A percentile compares a stretch with the other conserved stretches of the same genome.
These are phyloP conservation scores for Takifugu bimaculatus DNA, from an alignment of 2,113 vertebrate species.

Conservation along the genomic window DNA sequence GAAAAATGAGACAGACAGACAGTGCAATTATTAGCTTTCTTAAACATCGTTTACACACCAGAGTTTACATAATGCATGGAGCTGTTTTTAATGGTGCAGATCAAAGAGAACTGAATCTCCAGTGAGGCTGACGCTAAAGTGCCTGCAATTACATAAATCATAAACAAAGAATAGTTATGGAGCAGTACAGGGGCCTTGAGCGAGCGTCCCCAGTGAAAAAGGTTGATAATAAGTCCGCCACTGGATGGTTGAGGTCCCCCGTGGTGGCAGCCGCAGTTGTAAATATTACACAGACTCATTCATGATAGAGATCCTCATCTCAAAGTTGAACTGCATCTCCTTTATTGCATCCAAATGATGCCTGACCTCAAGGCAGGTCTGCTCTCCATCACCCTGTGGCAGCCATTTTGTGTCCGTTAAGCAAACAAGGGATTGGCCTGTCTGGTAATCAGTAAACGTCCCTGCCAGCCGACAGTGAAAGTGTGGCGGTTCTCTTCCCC, in stretches of 20 bases:
- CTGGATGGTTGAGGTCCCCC: slow-evolving; percentile 3
- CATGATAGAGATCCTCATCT: slow-evolving; percentile 21
- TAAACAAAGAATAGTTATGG: slow-evolving; percentile 45
- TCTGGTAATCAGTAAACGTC: slow-evolving; percentile 34
- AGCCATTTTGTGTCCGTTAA: slow-evolving; percentile 46
- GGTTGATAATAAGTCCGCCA: slow-evolving; percentile 20
- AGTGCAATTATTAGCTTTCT: slow-evolving; percentile 64
- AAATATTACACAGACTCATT: slow-evolving; percentile 39
- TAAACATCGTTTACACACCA: slow-evolving; percentile 63
- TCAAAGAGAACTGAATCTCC: slow-evolving; percentile 54
- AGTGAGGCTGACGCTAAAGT: slow-evolving; percentile 48
- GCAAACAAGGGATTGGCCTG: slow-evolving; percentile 45
- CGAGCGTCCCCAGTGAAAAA: slow-evolving; percentile 26
- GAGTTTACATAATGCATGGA: slow-evolving; percentile 52
- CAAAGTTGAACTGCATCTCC: slow-evolving; percentile 29
- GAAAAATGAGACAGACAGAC: slow-evolving; percentile 59
- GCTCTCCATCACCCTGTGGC: slow-evolving; percentile 33
- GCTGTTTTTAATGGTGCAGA: slow-evolving; percentile 57
- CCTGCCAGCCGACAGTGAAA: slow-evolving; percentile 19
- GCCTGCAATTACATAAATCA: slow-evolving; percentile 56
- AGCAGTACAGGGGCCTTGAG: slow-evolving; percentile 3
- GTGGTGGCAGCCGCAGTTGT: slow-evolving; percentile 15
- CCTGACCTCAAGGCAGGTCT: slow-evolving; percentile 14
- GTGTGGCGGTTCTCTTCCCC: slow-evolving; percentile 36
- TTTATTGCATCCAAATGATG: slow-evolving; percentile 29